A percentile compares a stretch with the other conserved stretches of the same genome.
Conservation (phyloP, 2,888 invertebrate species). For the Uropetala carovei region DNA sequence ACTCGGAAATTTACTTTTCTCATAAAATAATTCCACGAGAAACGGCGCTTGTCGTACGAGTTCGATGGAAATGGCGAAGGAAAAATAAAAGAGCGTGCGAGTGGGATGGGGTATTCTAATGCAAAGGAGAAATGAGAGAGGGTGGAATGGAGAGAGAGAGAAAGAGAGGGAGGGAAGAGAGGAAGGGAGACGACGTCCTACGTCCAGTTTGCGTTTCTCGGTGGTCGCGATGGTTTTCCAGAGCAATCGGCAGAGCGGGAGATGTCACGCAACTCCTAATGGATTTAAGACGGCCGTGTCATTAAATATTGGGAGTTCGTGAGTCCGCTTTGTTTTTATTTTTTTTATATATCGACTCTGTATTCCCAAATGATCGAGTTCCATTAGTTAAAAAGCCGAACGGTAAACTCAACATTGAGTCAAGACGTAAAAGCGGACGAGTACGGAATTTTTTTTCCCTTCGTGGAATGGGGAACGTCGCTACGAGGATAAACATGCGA, state of each 20-base stretch:
- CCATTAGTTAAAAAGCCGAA: constrained; percentile 24
- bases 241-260: neutral
- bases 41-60: no score
- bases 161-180: no score
- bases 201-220: constrained; percentile 19
- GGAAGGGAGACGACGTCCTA: no score
- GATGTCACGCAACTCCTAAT: constrained; percentile 19
- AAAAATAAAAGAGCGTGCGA: no score
- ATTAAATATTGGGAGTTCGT: constrained; percentile 18
- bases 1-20: no score
- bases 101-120: no score
- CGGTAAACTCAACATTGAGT: constrained; percentile 24
- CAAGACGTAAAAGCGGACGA: neutral
- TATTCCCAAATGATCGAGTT: constrained; percentile 29
- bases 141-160: no score
- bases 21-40: no score
- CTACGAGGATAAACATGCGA: neutral
- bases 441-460: neutral
- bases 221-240: neutral
- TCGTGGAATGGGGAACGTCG: neutral
- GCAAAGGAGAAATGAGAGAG: no score
- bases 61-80: no score
- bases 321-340: neutral
- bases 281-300: constrained; percentile 8
- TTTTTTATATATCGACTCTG: neutral